Conservation (phyloP, 2,113 vertebrate genomes). For the Ahaetulla prasina region DNA sequence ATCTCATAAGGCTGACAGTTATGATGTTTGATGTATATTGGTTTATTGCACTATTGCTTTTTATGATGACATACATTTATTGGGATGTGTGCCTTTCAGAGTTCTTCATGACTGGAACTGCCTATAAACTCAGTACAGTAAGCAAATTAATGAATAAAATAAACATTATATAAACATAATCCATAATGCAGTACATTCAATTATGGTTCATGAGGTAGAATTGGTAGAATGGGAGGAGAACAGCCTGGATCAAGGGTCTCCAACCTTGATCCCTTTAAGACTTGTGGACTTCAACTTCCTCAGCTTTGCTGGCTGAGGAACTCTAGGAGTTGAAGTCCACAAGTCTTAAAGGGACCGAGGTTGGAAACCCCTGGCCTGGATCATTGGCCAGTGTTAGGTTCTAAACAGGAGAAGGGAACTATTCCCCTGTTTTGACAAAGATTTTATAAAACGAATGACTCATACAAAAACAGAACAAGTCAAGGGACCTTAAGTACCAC, state of each 20-base stretch:
- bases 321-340: too few relatives aligned
- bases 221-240: background rate
- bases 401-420: background rate
- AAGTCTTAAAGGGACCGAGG: too few relatives aligned
- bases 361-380: too few relatives aligned
- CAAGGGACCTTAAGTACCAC: background rate
- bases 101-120: background rate
- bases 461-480: background rate
- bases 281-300: too few relatives aligned
- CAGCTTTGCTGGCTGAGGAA: too few relatives aligned
- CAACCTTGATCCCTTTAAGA: too few relatives aligned
- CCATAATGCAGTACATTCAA: background rate
- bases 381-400: background rate
- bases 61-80: background rate
- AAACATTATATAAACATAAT: background rate
- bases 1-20: background rate
- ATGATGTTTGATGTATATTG: background rate
- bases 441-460: background rate
- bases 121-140: background rate
- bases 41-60: background rate
- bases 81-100: background rate
- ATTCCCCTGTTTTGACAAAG: background rate
- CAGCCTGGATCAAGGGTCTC: too few relatives aligned
- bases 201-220: fast-evolving
- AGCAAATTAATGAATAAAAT: background rate